Base-by-base conservation (phyloP, 1,140 invertebrate species). In the Lineus longissimus region DNA sequence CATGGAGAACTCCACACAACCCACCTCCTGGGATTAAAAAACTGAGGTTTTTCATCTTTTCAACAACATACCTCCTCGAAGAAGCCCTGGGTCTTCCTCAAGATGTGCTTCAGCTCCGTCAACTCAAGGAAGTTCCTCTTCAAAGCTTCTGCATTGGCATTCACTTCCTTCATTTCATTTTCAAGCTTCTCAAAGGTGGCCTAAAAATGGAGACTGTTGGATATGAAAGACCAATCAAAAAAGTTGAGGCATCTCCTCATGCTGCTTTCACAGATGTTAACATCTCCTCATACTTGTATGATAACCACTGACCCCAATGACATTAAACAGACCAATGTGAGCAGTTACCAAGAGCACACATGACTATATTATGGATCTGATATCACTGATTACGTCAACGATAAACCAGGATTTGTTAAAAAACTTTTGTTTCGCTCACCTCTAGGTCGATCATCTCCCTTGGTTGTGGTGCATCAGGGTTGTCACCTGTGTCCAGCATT, bases 381-480 rank as follows among this genome's bases (percentile, higher is more conserved):
- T n/a, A n/a, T n/a, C n/a, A n/a, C n/a, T n/a, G n/a, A n/a, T n/a
- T n/a, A n/a, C n/a, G n/a, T n/a, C n/a, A n/a, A n/a, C n/a, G n/a
- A n/a, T n/a, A n/a, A n/a, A n/a, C n/a, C n/a, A n/a, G n/a, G n/a
- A n/a, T n/a, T n/a, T n/a, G n/a, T n/a, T n/a, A n/a, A n/a, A n/a
- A n/a, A n/a, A n/a, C 9, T 19, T 19, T 9, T 19, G 6, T 51
- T 23, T 23, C 4, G 4, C 6, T 27, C 82, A 93, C 92, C 87
- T 97, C 94, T 64, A 97, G 84, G 82, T 97, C 92, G 72, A 97
- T 97, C 81, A 98, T 97, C 83, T 97, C 95, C 64, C 94, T 87
- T 7, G 96, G 94, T 77, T 93, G 94, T 4, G 96, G 96, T 11
- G 95, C 95, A 71, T 93, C 95, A 59, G 93, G 87, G 70, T 96